Conservation (phyloP, 2,113 vertebrate species). For the Platysternon megacephalum region DNA sequence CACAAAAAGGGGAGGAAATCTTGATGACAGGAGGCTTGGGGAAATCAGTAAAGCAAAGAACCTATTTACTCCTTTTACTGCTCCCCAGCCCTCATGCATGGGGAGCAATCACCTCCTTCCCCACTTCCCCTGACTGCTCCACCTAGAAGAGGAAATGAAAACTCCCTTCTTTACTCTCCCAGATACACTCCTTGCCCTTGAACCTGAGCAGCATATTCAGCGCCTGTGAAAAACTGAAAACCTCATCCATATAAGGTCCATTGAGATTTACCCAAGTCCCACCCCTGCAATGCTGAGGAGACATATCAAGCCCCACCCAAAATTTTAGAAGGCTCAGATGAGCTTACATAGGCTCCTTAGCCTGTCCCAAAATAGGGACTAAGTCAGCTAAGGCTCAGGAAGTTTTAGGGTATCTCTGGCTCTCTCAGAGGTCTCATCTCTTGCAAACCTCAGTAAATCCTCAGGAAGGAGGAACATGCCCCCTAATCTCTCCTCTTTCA, state of each 20-base stretch:
- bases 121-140: neutral
- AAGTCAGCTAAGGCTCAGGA: neutral
- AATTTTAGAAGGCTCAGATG: neutral
- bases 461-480: neutral
- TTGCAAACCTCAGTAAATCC: neutral
- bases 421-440: neutral
- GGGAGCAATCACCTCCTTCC: rapidly evolving
- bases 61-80: neutral
- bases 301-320: neutral
- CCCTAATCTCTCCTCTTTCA: neutral
- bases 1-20: neutral
- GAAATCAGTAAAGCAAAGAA: neutral
- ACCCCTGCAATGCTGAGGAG: neutral
- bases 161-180: neutral
- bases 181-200: neutral
- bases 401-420: neutral
- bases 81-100: neutral
- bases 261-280: neutral
- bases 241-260: neutral
- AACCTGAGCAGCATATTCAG: neutral
- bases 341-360: neutral
- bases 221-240: neutral
- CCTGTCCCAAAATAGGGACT: neutral
- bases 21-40: neutral
- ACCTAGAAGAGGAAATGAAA: neutral